Evolutionary conservation across 2,888 invertebrate genomes (phyloP).

Genomic region (Timema cristinae): DNA sequence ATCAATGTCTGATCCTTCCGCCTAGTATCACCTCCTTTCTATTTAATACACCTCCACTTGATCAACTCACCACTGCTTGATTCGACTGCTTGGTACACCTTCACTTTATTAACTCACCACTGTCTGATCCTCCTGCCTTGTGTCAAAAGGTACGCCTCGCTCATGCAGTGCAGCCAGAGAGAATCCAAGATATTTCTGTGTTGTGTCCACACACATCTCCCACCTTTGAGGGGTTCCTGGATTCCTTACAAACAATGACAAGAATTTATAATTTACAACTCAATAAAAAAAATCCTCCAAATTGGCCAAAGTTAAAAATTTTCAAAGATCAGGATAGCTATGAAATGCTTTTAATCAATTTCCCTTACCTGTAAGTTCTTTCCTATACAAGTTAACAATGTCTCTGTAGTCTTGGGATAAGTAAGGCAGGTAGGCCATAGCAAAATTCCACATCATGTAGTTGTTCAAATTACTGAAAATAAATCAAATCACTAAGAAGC

Average conservation of each 20-base stretch:
- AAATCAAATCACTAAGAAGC: neutral
- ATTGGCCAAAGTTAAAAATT: neutral
- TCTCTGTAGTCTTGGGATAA: slow-evolving; percentile 46
- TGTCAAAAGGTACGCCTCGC: slow-evolving; percentile 37
- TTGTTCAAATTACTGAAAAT: slow-evolving; percentile 29
- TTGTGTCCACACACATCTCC: slow-evolving; percentile 51
- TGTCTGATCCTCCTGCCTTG: slow-evolving; percentile 33
- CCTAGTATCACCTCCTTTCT: too few relatives aligned
- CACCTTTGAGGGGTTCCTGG: slow-evolving; percentile 41
- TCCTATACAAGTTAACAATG: slow-evolving; percentile 36
- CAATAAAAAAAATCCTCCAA: neutral
- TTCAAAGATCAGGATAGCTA: neutral
- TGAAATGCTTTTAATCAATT: too few relatives aligned
- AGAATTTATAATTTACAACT: neutral
- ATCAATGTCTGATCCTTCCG: too few relatives aligned
- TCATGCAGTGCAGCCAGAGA: slow-evolving; percentile 48
- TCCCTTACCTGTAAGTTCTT: slow-evolving; percentile 35
- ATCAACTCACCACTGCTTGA: slow-evolving; percentile 33
- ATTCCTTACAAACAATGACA: slow-evolving; percentile 12
- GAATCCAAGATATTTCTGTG: slow-evolving; percentile 49
- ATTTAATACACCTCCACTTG: too few relatives aligned
- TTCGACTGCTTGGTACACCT: too few relatives aligned
- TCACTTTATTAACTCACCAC: too few relatives aligned
- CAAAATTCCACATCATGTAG: slow-evolving; percentile 52
- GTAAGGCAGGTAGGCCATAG: slow-evolving; percentile 52